These are phyloP conservation scores for Phalloptychus januarius DNA, from an alignment of 2,797 vertebrate species.

Conservation along the genomic window DNA sequence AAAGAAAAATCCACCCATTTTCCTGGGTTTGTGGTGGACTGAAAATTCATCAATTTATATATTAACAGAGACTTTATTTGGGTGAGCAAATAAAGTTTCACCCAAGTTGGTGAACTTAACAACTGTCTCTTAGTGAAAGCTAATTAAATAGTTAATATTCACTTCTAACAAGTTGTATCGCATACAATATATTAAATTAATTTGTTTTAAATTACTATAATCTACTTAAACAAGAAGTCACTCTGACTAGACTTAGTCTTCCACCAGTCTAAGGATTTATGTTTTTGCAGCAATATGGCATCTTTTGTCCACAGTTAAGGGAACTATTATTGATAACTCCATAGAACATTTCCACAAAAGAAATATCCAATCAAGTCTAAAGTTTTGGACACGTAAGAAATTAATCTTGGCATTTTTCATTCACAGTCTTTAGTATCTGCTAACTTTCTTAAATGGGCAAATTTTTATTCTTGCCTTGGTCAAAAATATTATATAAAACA, in stretches of 20 bases:
- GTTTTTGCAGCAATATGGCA: not conserved
- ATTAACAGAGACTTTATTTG: not conserved
- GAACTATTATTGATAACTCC: not conserved
- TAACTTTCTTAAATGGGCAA: not conserved
- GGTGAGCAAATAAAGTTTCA: not conserved
- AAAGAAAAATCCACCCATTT: not conserved
- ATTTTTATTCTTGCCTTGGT: not conserved
- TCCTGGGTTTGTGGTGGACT: not conserved
- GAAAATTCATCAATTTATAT: not conserved
- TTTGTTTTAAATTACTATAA: not conserved
- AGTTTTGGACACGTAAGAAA: slow-evolving; percentile 4
- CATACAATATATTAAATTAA: not conserved
- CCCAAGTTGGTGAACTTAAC: not conserved
- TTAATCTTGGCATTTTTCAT: not conserved
- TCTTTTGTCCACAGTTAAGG: not conserved
- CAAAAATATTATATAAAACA: slow-evolving; percentile 8
- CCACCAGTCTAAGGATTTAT: not conserved
- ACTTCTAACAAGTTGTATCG: not conserved
- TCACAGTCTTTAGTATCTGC: not conserved
- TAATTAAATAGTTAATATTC: not conserved
- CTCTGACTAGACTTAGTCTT: not conserved
- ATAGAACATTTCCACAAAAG: not conserved
- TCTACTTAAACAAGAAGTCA: not conserved
- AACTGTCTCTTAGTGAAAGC: not conserved
- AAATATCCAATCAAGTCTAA: not conserved